A percentile compares a stretch with the other conserved stretches of the same genome.
phyloP scores from a whole-genome alignment of 2,113 vertebrate species.

The Chascanopsetta lugubris region DNA sequence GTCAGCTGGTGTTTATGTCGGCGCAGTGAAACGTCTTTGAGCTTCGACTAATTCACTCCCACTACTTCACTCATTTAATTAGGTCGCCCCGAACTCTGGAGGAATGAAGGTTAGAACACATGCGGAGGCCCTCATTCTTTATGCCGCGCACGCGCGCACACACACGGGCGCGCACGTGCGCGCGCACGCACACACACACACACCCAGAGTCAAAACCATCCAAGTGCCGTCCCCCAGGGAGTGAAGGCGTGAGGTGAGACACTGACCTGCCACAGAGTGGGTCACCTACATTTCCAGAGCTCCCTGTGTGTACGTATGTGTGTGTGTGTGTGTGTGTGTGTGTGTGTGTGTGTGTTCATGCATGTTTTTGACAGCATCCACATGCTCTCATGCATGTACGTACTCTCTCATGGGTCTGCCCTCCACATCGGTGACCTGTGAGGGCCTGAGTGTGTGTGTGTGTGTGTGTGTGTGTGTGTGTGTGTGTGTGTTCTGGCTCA shows the following conservation, averaged over 20 bases:
- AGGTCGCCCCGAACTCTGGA: constrained; percentile 62
- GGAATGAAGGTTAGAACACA: constrained; percentile 63
- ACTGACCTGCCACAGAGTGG: constrained; percentile 65
- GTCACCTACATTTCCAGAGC: constrained; percentile 51
- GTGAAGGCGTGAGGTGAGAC: constrained; percentile 60
- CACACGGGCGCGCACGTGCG: constrained; percentile 15
- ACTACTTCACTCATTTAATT: constrained; percentile 70
- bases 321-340: constrained; percentile 44
- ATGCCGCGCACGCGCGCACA: constrained; percentile 23
- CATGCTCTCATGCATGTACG: constrained; percentile 61
- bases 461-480: constrained; percentile 14
- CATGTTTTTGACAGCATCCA: constrained; percentile 53
- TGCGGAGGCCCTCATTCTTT: constrained; percentile 48
- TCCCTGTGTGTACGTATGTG: constrained; percentile 25
- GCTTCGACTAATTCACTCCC: constrained; percentile 56
- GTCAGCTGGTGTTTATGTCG: constrained; percentile 58
- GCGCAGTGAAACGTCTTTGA: constrained; percentile 54
- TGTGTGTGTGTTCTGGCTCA: constrained; percentile 31
- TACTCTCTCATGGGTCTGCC: constrained; percentile 46
- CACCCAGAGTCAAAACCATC: constrained; percentile 34
- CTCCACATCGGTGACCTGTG: constrained; percentile 50
- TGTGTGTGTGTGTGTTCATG: constrained; percentile 32
- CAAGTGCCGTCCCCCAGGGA: constrained; percentile 53
- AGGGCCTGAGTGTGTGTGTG: constrained; percentile 20
- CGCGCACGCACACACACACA: constrained; percentile 19